A percentile compares a stretch with the other conserved stretches of the same genome.
Conservation (phyloP, 2,888 invertebrate genomes). For the Drosophila sordidapex region DNA sequence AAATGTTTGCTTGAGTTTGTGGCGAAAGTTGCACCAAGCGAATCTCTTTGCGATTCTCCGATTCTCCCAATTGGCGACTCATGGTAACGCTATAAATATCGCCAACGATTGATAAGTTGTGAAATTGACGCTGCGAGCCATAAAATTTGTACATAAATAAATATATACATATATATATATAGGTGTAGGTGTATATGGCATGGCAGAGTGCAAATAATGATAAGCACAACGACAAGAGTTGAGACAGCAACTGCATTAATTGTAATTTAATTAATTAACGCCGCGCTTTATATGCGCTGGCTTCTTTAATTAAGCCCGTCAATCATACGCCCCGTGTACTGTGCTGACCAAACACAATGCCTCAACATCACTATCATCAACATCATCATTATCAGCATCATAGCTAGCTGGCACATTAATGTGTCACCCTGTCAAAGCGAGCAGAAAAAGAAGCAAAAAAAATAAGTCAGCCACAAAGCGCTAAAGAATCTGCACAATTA, state of each 20-base stretch:
- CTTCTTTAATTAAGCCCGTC: conserved; percentile 67
- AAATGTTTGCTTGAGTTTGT: conserved; percentile 15
- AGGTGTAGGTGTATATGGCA: background rate
- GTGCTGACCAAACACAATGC: conserved; percentile 29
- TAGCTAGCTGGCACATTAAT: conserved; percentile 63
- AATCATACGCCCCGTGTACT: conserved; percentile 62
- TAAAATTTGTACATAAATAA: conserved; percentile 7
- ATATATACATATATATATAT: background rate
- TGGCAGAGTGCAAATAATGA: conserved; percentile 28
- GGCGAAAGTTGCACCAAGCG: conserved; percentile 22
- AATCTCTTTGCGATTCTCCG: conserved; percentile 12
- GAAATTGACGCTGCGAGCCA: conserved; percentile 23
- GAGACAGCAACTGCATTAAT: conserved; percentile 60
- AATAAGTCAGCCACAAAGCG: conserved; percentile 29
- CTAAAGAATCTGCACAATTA: conserved; percentile 70
- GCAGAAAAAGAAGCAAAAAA: conserved; percentile 14
- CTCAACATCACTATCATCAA: conserved; percentile 11
- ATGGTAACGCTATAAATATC: conserved; percentile 12
- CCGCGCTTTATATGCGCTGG: conserved; percentile 27
- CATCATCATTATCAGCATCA: conserved; percentile 12
- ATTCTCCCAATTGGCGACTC: background rate
- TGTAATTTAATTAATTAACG: conserved; percentile 75
- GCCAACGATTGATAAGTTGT: conserved; percentile 36
- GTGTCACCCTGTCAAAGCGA: conserved; percentile 72
- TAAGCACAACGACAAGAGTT: conserved; percentile 21